phyloP scores from a whole-genome alignment of 2,797 vertebrate species.

The Cuculus canorus region DNA sequence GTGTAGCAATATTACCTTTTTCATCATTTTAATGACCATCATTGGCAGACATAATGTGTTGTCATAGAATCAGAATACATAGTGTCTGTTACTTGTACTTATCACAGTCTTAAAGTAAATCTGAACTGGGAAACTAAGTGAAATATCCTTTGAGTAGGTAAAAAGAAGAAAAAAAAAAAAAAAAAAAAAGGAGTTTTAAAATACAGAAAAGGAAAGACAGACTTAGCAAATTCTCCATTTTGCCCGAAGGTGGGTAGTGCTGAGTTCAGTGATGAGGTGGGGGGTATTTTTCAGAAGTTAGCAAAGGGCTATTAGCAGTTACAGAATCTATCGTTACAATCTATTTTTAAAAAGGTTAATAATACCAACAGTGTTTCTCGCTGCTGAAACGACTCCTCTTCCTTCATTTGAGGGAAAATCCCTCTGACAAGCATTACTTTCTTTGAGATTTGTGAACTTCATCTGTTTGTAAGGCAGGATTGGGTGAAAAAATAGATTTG shows the following conservation, averaged over 20 bases:
- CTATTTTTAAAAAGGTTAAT: background rate
- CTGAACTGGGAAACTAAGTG: background rate
- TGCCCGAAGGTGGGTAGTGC: background rate
- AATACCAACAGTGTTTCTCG: background rate
- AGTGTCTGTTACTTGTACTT: background rate
- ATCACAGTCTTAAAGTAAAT: background rate
- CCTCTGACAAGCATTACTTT: background rate
- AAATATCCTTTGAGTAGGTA: background rate
- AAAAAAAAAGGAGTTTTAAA: background rate
- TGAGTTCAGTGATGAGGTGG: background rate
- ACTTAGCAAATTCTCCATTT: background rate
- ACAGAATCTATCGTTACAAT: background rate
- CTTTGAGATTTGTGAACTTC: background rate
- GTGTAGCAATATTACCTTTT: background rate
- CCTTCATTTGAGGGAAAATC: background rate
- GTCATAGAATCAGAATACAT: background rate
- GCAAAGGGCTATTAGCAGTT: background rate
- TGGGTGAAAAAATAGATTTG: background rate
- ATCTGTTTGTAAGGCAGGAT: background rate
- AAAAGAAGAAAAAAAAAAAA: background rate
- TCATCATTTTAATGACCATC: background rate
- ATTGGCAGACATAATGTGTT: background rate
- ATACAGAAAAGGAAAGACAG: background rate
- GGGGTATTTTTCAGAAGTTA: background rate
- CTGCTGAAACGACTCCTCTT: background rate